A percentile compares a stretch with the other conserved stretches of the same genome.
Evolutionary conservation across 2,797 vertebrate genomes (phyloP).

Genomic region (Pygocentrus nattereri): DNA sequence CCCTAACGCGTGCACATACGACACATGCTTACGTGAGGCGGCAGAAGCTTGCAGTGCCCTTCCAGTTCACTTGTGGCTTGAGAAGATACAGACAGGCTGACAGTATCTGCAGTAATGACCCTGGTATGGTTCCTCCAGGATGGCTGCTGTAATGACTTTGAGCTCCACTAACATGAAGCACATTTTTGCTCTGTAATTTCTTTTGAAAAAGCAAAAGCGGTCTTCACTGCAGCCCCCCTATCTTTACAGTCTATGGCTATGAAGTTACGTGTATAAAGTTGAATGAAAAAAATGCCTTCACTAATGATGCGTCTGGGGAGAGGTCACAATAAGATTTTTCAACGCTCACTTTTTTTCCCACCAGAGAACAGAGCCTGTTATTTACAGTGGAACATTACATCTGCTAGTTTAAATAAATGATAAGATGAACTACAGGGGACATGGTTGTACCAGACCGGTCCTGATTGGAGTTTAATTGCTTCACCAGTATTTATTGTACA

Average conservation of each 20-base stretch:
- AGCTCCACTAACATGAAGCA: conserved; percentile 25
- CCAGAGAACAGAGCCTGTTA: conserved; percentile 21
- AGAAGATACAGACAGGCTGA: conserved; percentile 56
- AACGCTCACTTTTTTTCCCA: background rate
- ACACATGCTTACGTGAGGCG: no score
- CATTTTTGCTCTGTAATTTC: conserved; percentile 40
- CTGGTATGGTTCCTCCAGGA: conserved; percentile 32
- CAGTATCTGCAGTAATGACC: conserved; percentile 64
- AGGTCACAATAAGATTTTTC: conserved; percentile 39
- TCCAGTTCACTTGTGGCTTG: background rate
- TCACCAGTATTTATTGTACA: conserved; percentile 20
- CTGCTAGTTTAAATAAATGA: conserved; percentile 38
- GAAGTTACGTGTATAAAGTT: conserved; percentile 43
- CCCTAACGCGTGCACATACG: no score
- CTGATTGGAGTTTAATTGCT: conserved; percentile 30
- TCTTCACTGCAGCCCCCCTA: background rate
- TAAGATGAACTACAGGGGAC: conserved; percentile 1
- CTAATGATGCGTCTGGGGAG: conserved; percentile 54
- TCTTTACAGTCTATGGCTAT: conserved; percentile 29
- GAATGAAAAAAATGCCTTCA: conserved; percentile 37
- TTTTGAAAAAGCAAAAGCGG: conserved; percentile 8
- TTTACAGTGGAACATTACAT: conserved; percentile 30
- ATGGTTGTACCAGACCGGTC: conserved; percentile 6
- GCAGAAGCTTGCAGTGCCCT: background rate
- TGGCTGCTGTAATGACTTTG: conserved; percentile 31